Evolutionary conservation across 2,888 invertebrate genomes (phyloP), one percentile per base, ranked within the genome.

Genomic region (Latheticus oryzae): DNA sequence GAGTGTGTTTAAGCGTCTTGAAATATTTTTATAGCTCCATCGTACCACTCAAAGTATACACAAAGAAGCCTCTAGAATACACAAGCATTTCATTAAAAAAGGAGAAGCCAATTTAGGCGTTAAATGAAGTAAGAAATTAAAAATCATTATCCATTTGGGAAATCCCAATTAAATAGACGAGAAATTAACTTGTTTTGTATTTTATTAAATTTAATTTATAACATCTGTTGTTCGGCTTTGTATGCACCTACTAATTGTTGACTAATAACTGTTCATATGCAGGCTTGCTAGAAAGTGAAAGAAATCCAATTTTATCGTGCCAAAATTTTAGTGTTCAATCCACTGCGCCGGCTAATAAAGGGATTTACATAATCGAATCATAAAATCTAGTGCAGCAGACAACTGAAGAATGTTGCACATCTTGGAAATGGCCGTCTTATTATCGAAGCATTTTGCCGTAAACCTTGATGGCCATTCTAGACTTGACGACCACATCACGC

Each of bases 401-500:
- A 5, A 3, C 21, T 5, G 21, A 19, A 19, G 21, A 19, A 19
- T n/a, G 21, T 5, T 19, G 21, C 21, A 19, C 24, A 24, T 28
- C 28, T 11, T 26, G 50, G 37, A 19, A 38, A 26, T 50, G 38
- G 28, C 50, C 50, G 19, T 26, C 26, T 15, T 28, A 48, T 48
- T 35, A 48, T 11, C 24, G 11, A 43, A 38, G 17, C 26, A n/a
- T n/a, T n/a, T n/a, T n/a, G n/a, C n/a, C 8, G 13, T 35, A 17
- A 24, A 37, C 21, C 26, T 5, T 33, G 33, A 5, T 9, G 11
- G 21, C 48, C 35, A 12, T 21, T 40, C n/a, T 8, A 38, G 38
- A 50, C 50, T 50, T 19, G 7, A 23, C 16, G 13, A 50, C 37
- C 50, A 50, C 50, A 38, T 50, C 38, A 50, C 37, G 38, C 50